phyloP scores from a whole-genome alignment of 1,140 invertebrate genomes.

The Drosophila tsacasi region DNA sequence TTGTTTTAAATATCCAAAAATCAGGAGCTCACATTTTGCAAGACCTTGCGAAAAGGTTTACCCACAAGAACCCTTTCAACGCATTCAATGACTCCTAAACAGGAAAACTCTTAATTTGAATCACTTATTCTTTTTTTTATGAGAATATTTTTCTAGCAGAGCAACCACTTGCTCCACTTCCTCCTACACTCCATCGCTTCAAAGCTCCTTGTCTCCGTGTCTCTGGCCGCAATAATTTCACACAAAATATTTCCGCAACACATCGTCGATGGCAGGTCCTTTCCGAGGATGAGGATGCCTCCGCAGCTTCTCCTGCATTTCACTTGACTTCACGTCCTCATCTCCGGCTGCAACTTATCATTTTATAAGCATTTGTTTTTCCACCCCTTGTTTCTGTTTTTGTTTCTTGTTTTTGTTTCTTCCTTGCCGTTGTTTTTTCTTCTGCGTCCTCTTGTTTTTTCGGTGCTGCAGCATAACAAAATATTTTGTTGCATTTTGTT shows the following conservation, averaged over 20 bases:
- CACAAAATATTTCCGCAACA: conserved; percentile 77
- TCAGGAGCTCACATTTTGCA: not conserved
- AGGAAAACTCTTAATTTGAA: conserved; percentile 9
- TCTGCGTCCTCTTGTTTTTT: conserved; percentile 37
- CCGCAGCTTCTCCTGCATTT: conserved; percentile 56
- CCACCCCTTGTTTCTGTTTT: conserved; percentile 33
- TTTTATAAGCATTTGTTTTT: conserved; percentile 78
- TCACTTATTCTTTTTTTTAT: conserved; percentile 7
- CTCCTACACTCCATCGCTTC: not conserved
- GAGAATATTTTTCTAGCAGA: conserved; percentile 10
- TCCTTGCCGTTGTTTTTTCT: conserved; percentile 41
- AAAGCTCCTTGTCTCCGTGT: conserved; percentile 16
- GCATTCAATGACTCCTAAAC: conserved; percentile 6
- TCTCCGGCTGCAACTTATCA: conserved; percentile 70
- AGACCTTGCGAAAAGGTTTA: not conserved
- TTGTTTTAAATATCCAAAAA: too few relatives aligned
- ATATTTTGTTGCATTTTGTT: conserved; percentile 80
- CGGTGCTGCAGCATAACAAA: conserved; percentile 62
- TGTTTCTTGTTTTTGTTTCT: conserved; percentile 24
- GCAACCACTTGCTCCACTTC: not conserved
- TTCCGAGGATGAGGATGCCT: conserved; percentile 15
- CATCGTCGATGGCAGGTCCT: conserved; percentile 67
- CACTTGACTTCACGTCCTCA: conserved; percentile 74
- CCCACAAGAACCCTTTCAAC: not conserved
- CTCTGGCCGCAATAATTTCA: conserved; percentile 64